Conservation (phyloP, 2,113 vertebrate species). For the Clinocottus analis region DNA sequence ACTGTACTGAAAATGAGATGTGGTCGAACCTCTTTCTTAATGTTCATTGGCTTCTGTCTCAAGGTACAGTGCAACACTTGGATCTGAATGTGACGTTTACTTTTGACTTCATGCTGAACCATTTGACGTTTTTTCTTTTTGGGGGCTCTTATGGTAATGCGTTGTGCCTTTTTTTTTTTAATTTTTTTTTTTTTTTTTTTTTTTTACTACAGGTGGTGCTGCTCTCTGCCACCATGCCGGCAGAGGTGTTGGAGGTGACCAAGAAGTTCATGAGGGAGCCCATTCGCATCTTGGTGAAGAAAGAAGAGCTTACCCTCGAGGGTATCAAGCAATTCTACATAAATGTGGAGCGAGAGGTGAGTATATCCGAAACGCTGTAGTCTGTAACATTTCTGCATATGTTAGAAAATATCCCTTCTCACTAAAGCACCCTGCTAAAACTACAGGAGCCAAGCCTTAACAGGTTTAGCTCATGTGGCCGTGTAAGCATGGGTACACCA, state of each 20-base stretch:
- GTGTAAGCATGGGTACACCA: conserved; percentile 81
- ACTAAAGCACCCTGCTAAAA: conserved; percentile 84
- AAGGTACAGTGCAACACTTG: conserved; percentile 77
- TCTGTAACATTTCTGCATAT: not conserved
- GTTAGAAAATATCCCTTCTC: conserved; percentile 67
- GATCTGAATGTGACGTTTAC: not conserved
- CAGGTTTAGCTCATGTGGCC: conserved; percentile 71
- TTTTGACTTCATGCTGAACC: not conserved
- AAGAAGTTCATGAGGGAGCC: conserved; percentile 99
- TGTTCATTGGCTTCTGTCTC: conserved; percentile 82
- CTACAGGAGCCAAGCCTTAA: conserved; percentile 69
- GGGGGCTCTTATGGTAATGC: not conserved
- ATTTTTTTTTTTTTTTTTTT: too few species aligned
- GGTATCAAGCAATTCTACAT: conserved; percentile 99
- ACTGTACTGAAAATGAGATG: conserved; percentile 72
- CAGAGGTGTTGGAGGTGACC: conserved; percentile 98
- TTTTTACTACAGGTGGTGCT: conserved; percentile 95
- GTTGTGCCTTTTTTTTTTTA: too few species aligned
- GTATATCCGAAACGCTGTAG: not conserved
- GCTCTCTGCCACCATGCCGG: conserved; percentile 98
- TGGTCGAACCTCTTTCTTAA: conserved; percentile 85
- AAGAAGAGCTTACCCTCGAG: conserved; percentile 98
- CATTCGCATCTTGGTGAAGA: conserved; percentile 97
- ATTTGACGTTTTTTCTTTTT: not conserved
- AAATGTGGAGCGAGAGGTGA: conserved; percentile 97